phyloP scores from a whole-genome alignment of 2,113 vertebrate genomes.

The Daboia siamensis region DNA sequence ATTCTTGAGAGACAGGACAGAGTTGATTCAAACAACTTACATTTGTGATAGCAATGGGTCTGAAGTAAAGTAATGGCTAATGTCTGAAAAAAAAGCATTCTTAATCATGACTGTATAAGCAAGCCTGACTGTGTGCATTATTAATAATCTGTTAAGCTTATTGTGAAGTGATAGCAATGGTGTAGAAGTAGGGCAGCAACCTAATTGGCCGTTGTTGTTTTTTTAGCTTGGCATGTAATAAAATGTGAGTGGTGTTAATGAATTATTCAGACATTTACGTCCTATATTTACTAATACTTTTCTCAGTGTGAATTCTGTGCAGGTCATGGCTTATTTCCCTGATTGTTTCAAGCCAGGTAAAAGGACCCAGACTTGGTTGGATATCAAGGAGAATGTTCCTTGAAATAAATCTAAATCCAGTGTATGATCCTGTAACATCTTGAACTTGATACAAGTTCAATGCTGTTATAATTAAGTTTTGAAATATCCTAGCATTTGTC shows the following conservation, averaged over 20 bases:
- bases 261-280: constrained; percentile 42
- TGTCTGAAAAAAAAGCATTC: not conserved
- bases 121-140: not conserved
- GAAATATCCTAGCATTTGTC: not conserved
- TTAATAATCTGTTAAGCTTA: not conserved
- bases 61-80: not conserved
- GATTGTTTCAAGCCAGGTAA: constrained; percentile 5
- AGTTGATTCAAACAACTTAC: not conserved
- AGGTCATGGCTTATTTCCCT: not conserved
- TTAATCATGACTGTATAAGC: not conserved
- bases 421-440: not conserved
- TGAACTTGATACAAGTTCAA: not conserved
- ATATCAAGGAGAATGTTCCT: not conserved
- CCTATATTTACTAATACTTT: constrained; percentile 8
- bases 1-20: not conserved
- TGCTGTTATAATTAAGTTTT: not conserved
- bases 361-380: not conserved
- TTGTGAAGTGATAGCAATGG: not conserved
- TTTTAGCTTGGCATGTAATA: constrained; percentile 8
- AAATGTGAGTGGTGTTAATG: constrained; percentile 32
- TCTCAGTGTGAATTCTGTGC: not conserved
- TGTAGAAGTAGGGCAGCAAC: constrained; percentile 9
- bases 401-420: not conserved
- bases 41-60: not conserved
- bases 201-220: not conserved